Evolutionary conservation across 2,113 vertebrate genomes (phyloP), one percentile per base, ranked within the genome.

Genomic region (Myotis brandtii): DNA sequence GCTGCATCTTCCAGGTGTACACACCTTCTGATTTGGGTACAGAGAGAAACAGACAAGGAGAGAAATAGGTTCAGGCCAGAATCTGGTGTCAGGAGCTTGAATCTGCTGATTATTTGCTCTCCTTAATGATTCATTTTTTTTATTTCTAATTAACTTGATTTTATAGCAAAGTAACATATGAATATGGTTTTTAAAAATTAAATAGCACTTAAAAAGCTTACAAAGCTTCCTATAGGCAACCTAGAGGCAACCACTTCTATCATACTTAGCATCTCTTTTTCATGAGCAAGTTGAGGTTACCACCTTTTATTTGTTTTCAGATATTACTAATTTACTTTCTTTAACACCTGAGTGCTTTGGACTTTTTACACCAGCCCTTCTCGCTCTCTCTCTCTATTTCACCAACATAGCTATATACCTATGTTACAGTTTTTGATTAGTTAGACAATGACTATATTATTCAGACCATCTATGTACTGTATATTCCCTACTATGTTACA

Each of bases 81-180:
- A 54, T 89, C 40, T 46, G 30, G 56, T 32, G 7, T 54, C 48
- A 56, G 30, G 40, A 80, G 16, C 56, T 75, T 54, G 2, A 85
- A 34, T 54, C 54, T 96, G 37, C 59, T 80, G 21, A 12, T n/a
- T 54, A 27, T 67, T 76, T 86, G 54, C 0, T 62, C 23, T 34
- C 37, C 12, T 82, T 40, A 20, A 83, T 23, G 20, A 13, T 62
- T 94, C 18, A 56, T 52, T 91, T 76, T 80, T n/a, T 80, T 30
- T 79, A 32, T 96, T 93, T 86, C 50, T 81, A 89, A 75, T 21
- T 79, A 56, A 69, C 32, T 93, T 67, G 30, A 30, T 89, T 88
- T 83, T 72, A 18, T 64, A 52, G n/a, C 37, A 73, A 82, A 92
- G 21, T 76, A 43, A 67, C 48, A 34, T 6, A 52, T 69, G 83